phyloP scores from a whole-genome alignment of 2,113 vertebrate genomes.

The Odocoileus hemionus region DNA sequence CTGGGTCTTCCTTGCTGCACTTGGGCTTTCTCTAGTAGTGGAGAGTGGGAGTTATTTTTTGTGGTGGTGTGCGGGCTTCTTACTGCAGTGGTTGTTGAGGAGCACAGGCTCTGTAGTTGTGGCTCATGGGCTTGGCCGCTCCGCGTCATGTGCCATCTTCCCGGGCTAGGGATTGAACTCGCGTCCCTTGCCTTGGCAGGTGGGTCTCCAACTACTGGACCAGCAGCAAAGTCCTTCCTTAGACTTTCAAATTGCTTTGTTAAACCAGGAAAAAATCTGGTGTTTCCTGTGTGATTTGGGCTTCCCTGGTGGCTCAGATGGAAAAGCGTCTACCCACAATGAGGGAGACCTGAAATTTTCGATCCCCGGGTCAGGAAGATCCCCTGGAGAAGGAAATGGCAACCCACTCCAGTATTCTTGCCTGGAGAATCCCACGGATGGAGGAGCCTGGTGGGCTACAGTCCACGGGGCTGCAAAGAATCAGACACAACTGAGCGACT shows the following conservation, averaged over 20 bases:
- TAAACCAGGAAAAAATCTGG: neutral
- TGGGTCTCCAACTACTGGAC: neutral
- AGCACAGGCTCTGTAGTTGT: neutral
- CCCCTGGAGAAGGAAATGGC: neutral
- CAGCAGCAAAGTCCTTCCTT: neutral
- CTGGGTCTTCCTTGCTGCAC: neutral
- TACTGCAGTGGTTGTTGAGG: neutral
- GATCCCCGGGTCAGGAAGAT: neutral
- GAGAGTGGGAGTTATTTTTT: neutral
- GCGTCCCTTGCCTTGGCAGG: neutral
- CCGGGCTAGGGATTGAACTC: neutral
- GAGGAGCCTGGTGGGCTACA: neutral
- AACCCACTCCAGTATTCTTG: neutral
- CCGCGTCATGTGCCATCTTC: neutral
- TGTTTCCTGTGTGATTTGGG: neutral
- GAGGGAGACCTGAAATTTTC: rapidly evolving
- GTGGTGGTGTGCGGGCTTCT: neutral
- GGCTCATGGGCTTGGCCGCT: neutral
- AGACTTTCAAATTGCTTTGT: neutral
- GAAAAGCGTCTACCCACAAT: neutral
- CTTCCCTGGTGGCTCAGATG: neutral
- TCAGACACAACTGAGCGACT: neutral
- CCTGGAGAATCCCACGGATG: neutral
- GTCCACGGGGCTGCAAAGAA: neutral
- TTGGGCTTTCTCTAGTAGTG: neutral